Conservation (phyloP, 2,113 vertebrate species). For the Laterallus jamaicensis region DNA sequence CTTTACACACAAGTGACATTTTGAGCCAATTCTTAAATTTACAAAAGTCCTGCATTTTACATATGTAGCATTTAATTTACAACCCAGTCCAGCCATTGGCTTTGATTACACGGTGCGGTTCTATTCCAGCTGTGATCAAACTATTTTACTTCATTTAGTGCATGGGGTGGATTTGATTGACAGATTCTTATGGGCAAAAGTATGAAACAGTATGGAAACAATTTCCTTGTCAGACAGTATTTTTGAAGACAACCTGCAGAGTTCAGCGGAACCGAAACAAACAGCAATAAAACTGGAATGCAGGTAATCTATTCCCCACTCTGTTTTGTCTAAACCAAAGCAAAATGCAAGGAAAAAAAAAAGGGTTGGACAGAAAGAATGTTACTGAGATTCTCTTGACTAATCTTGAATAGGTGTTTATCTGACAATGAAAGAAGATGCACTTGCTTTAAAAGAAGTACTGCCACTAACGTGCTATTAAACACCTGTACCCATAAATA, state of each 20-base stretch:
- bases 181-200: not conserved
- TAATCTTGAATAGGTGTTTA: not conserved
- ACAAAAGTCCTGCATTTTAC: not conserved
- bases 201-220: conserved; percentile 3
- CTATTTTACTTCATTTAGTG: not conserved
- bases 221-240: conserved; percentile 36
- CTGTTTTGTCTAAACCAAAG: conserved; percentile 12
- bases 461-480: not conserved
- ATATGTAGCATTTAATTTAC: too few species aligned
- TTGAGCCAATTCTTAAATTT: not conserved
- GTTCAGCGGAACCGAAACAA: not conserved
- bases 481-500: not conserved
- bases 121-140: not conserved
- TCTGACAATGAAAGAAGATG: not conserved
- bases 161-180: not conserved
- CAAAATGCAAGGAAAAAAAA: not conserved
- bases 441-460: not conserved
- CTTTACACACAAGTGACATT: not conserved
- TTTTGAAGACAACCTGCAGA: conserved; percentile 12
- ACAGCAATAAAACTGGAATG: not conserved
- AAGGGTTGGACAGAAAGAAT: not conserved
- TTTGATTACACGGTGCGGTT: not conserved
- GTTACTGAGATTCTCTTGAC: not conserved
- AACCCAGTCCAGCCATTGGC: not conserved
- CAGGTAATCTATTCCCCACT: not conserved